phyloP scores from a whole-genome alignment of 1,140 invertebrate genomes.

The Periplaneta americana region DNA sequence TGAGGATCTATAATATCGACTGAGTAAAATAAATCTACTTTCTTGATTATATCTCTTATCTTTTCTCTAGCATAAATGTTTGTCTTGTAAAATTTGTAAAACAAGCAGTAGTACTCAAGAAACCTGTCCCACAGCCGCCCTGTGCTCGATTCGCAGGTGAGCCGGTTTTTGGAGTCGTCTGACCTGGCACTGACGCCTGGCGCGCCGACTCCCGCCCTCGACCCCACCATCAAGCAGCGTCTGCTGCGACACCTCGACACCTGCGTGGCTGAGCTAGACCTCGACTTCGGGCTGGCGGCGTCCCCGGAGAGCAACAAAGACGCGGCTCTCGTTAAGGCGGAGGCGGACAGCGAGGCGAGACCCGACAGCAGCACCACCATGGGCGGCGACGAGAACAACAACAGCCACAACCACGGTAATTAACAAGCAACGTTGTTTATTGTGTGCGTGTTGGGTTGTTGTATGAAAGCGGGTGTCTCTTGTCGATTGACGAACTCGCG shows the following conservation, averaged over 20 bases:
- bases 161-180: conserved; percentile 13
- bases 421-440: too few relatives aligned
- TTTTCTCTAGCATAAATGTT: too few relatives aligned
- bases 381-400: conserved; percentile 17
- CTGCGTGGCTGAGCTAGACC: conserved; percentile 62
- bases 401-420: too few relatives aligned
- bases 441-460: too few relatives aligned
- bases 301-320: background rate
- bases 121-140: too few relatives aligned
- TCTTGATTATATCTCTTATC: too few relatives aligned
- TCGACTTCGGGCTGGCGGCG: conserved; percentile 51
- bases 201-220: conserved; percentile 37
- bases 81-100: too few relatives aligned
- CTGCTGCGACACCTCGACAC: conserved; percentile 63
- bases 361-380: conserved; percentile 9
- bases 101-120: too few relatives aligned
- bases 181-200: background rate
- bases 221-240: conserved; percentile 59
- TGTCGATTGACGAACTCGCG: too few relatives aligned
- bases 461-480: too few relatives aligned
- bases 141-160: conserved; percentile 9
- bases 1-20: too few relatives aligned
- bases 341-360: conserved; percentile 12
- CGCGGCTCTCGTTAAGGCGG: conserved; percentile 23
- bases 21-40: too few relatives aligned